Evolutionary conservation across 1,140 invertebrate species (phyloP), one percentile per base, ranked within the genome.

Genomic region (Ectropis grisescens): DNA sequence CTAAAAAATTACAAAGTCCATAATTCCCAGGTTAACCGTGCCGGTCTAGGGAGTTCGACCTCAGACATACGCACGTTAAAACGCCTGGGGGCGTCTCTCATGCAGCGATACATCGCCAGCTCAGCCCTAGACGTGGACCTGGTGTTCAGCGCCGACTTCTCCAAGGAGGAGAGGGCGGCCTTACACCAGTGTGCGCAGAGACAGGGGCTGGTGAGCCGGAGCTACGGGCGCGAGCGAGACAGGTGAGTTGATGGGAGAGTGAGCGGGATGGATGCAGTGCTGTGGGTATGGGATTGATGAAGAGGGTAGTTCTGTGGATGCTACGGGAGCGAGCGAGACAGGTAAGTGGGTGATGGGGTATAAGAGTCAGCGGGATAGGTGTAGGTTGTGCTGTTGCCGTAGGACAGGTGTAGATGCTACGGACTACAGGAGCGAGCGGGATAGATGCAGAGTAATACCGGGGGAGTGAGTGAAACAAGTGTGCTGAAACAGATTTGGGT

Each of bases 101-200:
- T 62, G 60, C 39, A 44, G 23, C 45, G 81, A 1, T 82, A 85
- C 34, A 60, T 74, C 5, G 52, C 76, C 19, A 84, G 87, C 12
- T 87, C 86, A 44, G 59, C 84, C 0, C 52, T 75, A 0, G 83
- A 84, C 15, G 58, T 85, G 29, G 81, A 85, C 43, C 76, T 86
- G 1, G 88, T 89, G 19, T 93, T 93, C 64, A 85, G 87, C 11
- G 70, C 83, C 0, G 87, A 90, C 27, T 93, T 93, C 58, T 84
- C 81, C 0, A 90, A 88, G 32, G 90, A 91, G 13, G 91, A 93
- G 60, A 79, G 91, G 24, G 86, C 85, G 4, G 45, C 75, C 4
- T 85, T 93, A 35, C 92, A 93, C 58, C 58, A 84, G 24, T 53
- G 80, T 2, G 83, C 83, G 1, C 49, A 69, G 13, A 72, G 68